A percentile compares a stretch with the other conserved stretches of the same genome.
Evolutionary conservation across 2,113 vertebrate species (phyloP).

Genomic region (Reinhardtius hippoglossoides): DNA sequence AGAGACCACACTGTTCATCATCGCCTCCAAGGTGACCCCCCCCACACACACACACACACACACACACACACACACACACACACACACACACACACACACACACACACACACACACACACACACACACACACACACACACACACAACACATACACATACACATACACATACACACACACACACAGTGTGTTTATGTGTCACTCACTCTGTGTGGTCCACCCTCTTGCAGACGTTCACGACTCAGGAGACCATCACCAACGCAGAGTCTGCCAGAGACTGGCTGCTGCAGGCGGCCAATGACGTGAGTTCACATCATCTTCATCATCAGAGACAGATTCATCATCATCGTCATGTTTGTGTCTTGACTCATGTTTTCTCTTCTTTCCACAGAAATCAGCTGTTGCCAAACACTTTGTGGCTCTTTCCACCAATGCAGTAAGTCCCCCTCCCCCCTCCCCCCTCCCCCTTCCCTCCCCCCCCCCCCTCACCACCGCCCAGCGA

Average conservation of each 20-base stretch:
- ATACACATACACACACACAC: too few relatives aligned
- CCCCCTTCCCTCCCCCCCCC: too few relatives aligned
- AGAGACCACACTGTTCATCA: conserved; percentile 92
- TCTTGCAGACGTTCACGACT: conserved; percentile 93
- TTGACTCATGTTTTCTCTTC: not conserved
- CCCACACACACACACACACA: not conserved
- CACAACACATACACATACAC: too few relatives aligned
- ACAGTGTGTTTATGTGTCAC: too few relatives aligned
- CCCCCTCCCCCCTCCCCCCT: too few relatives aligned
- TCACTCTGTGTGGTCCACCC: not conserved
- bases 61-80: not conserved
- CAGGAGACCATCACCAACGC: conserved; percentile 99
- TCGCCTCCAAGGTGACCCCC: conserved; percentile 91
- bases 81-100: too few relatives aligned
- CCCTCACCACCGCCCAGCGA: not conserved
- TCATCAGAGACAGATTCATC: not conserved
- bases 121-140: too few relatives aligned
- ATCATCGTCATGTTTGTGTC: not conserved
- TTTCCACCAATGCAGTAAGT: conserved; percentile 97
- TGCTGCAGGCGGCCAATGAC: conserved; percentile 87
- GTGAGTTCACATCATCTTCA: conserved; percentile 81
- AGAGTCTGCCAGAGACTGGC: conserved; percentile 96
- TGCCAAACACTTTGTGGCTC: conserved; percentile 97
- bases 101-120: too few relatives aligned
- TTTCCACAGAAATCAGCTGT: conserved; percentile 87